These are phyloP conservation scores for Amiota minor DNA, from an alignment of 2,888 invertebrate genomes.

Conservation along the genomic window DNA sequence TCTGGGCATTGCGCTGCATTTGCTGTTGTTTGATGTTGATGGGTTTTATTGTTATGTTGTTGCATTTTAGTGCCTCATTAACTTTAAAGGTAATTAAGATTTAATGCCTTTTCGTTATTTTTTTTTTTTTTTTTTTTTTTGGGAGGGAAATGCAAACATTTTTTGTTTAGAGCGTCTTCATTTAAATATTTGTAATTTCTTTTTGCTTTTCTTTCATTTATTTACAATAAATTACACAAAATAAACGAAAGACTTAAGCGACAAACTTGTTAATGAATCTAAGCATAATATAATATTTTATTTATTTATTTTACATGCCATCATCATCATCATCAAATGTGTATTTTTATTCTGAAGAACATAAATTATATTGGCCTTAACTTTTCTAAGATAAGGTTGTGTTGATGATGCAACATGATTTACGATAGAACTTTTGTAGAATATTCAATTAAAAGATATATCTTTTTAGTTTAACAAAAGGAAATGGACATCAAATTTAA, in stretches of 20 bases:
- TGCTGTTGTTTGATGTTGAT: slow-evolving; percentile 47
- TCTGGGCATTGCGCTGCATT: neutral
- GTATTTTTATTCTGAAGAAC: neutral
- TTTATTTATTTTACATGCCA: too few relatives aligned
- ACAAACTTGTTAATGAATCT: neutral
- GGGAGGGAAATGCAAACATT: slow-evolving; percentile 11
- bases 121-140: neutral
- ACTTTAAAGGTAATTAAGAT: slow-evolving; percentile 55
- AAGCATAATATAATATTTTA: too few relatives aligned
- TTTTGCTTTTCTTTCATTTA: neutral
- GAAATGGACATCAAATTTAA: slow-evolving; percentile 28
- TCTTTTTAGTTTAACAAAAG: slow-evolving; percentile 41
- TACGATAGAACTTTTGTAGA: slow-evolving; percentile 57
- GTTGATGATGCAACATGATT: slow-evolving; percentile 46
- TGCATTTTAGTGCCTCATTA: slow-evolving; percentile 68
- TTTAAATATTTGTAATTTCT: slow-evolving; percentile 12
- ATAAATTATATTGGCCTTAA: slow-evolving; percentile 16
- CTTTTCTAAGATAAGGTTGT: too few relatives aligned
- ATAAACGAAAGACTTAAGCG: neutral
- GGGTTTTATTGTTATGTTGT: slow-evolving; percentile 54
- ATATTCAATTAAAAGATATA: slow-evolving; percentile 60
- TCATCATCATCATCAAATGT: too few relatives aligned
- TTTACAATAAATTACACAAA: slow-evolving; percentile 3
- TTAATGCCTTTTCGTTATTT: too few relatives aligned
- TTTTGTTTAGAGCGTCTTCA: slow-evolving; percentile 47